A percentile compares a stretch with the other conserved stretches of the same genome.
These are phyloP conservation scores for Macquaria australasica DNA, from an alignment of 2,113 vertebrate genomes.

Conservation along the genomic window DNA sequence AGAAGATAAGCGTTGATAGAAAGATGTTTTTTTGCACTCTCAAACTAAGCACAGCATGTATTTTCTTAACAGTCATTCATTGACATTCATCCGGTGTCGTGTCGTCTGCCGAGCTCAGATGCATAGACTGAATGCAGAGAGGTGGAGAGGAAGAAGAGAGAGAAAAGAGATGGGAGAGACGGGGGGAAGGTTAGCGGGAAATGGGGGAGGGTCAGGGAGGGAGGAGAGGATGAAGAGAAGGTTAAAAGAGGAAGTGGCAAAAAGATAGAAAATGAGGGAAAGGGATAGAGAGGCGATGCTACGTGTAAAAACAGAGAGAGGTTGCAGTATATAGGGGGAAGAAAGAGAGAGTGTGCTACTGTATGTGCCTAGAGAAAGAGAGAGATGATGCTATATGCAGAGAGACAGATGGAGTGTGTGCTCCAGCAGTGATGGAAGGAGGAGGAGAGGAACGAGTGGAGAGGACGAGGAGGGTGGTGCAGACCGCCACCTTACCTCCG, in stretches of 20 bases:
- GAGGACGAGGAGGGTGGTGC: constrained; percentile 8
- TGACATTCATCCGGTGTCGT: constrained; percentile 77
- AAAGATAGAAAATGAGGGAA: background rate
- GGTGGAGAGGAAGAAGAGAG: constrained; percentile 31
- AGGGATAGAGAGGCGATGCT: constrained; percentile 2
- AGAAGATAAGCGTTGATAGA: constrained; percentile 45
- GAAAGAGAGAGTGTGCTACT: constrained; percentile 30
- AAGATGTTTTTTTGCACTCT: constrained; percentile 43
- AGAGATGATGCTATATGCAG: constrained; percentile 9
- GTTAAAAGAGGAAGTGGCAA: constrained; percentile 7
- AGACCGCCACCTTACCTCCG: constrained; percentile 15
- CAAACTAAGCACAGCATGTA: constrained; percentile 60
- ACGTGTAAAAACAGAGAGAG: constrained; percentile 28
- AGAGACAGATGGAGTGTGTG: constrained; percentile 50
- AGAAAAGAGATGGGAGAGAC: background rate
- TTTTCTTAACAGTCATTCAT: constrained; percentile 77
- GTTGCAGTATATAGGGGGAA: background rate
- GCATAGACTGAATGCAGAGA: constrained; percentile 78
- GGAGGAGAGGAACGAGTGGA: constrained; percentile 21
- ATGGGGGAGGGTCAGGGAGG: background rate
- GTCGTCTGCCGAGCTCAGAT: constrained; percentile 73
- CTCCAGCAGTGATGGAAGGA: constrained; percentile 42
- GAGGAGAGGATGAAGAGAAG: background rate
- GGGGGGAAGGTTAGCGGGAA: constrained; percentile 9
- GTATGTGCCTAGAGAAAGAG: constrained; percentile 23